Evolutionary conservation across 2,113 vertebrate species (phyloP), one percentile per base, ranked within the genome.

Genomic region (Pterocles gutturalis): DNA sequence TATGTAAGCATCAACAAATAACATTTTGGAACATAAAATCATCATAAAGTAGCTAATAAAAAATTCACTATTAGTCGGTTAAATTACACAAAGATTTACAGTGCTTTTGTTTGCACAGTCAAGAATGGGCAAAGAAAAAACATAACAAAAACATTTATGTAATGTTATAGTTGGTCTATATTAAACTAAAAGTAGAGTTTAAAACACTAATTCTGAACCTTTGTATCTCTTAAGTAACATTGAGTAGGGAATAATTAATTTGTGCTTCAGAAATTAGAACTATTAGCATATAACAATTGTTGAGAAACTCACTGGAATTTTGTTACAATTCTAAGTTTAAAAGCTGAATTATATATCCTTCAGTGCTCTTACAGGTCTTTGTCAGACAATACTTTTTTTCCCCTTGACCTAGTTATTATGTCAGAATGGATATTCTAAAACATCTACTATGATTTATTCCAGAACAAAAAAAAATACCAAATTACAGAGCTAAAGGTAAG

Each of bases 61-160:
- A 86, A 89, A 24, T 6, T 49, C 53, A 78, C 24, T 90, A 21
- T n/a, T 49, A 38, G 38, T 13, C 28, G 72, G 20, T 38, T 46
- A 62, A 86, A 83, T 53, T 66, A 83, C 34, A 90, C 41, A 36
- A 60, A 51, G 20, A 61, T 60, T 83, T 83, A 54, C 3, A 72
- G 2, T 0, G 0, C 11, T 43, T 90, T 88, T 5, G 9, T 54
- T 45, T 38, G 28, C 48, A 34, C 1, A 6, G 16, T 53, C 17
- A 89, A 77, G 49, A 83, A 84, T 1, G 5, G 48, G 5, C 28
- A 12, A 88, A 87, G 19, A 69, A 89, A 58, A 82, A 69, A 17
- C 26, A 19, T 5, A 57, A 5, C 18, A 69, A 76, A 86, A 83
- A 69, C 34, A 31, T n/a, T n/a, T n/a, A n/a, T n/a, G n/a, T n/a